phyloP scores from a whole-genome alignment of 2,797 vertebrate genomes.

The Epinephelus coioides region DNA sequence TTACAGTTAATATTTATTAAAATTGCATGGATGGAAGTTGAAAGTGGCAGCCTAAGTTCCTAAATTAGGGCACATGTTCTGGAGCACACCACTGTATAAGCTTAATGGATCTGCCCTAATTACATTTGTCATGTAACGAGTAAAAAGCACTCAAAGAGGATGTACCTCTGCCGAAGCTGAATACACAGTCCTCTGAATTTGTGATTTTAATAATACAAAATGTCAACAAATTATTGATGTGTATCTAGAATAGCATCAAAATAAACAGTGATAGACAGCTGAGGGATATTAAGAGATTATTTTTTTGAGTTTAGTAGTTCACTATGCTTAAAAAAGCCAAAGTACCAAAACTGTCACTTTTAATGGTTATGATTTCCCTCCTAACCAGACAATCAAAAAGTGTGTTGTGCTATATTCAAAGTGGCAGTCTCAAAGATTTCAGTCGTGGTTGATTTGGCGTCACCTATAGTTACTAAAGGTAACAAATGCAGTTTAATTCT shows the following conservation, averaged over 20 bases:
- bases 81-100: neutral
- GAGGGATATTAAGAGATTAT: neutral
- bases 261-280: neutral
- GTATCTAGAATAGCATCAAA: neutral
- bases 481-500: too few relatives aligned
- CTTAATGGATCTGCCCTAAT: neutral
- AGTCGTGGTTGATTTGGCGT: too few relatives aligned
- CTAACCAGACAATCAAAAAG: neutral
- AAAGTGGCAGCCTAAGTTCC: neutral
- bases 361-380: neutral
- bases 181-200: neutral
- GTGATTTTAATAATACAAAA: constrained; percentile 12
- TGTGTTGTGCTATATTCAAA: neutral
- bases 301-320: neutral
- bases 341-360: neutral
- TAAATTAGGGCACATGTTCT: neutral
- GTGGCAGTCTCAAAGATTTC: too few relatives aligned
- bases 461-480: too few relatives aligned
- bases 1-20: neutral
- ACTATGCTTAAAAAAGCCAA: neutral
- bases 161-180: neutral
- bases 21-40: neutral
- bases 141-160: neutral
- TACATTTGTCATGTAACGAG: neutral
- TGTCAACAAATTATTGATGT: constrained; percentile 17